A percentile compares a stretch with the other conserved stretches of the same genome.
Conservation (phyloP, 2,797 vertebrate genomes). For the Epinephelus coioides region DNA sequence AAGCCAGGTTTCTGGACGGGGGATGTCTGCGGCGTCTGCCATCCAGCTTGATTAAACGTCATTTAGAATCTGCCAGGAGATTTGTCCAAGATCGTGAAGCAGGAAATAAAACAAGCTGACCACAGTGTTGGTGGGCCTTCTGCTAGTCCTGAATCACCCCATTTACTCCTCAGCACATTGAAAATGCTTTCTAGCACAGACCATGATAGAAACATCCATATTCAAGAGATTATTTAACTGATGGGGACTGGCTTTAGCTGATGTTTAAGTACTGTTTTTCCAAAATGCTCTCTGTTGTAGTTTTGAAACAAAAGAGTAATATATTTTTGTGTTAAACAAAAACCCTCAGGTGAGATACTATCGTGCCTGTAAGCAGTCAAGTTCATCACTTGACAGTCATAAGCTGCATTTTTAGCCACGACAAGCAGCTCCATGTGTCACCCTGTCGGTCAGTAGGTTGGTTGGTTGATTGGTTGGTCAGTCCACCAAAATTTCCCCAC, state of each 20-base stretch:
- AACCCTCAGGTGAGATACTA: neutral
- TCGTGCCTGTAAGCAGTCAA: neutral
- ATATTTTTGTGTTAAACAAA: neutral
- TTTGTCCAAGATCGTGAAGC: conserved; percentile 58
- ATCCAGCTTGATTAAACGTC: conserved; percentile 55
- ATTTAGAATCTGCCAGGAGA: conserved; percentile 50
- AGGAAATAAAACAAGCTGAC: conserved; percentile 60
- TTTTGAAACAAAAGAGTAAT: neutral
- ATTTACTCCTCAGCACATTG: conserved; percentile 17
- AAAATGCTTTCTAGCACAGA: conserved; percentile 16
- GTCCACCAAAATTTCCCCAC: no score
- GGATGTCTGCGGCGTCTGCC: conserved; percentile 27
- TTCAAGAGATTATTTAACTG: conserved; percentile 3
- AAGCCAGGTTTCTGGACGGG: conserved; percentile 58
- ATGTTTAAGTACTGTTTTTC: neutral
- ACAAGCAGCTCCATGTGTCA: no score
- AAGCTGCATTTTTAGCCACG: neutral
- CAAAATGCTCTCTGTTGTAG: neutral
- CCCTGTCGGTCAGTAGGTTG: no score
- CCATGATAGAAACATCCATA: conserved; percentile 10
- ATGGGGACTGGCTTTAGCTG: neutral
- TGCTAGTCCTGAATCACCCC: conserved; percentile 34
- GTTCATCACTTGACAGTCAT: neutral
- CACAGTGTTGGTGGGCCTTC: conserved; percentile 43
- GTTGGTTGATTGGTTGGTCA: no score